A percentile compares a stretch with the other conserved stretches of the same genome.
Conservation (phyloP, 2,797 vertebrate species). For the Cyclopterus lumpus region DNA sequence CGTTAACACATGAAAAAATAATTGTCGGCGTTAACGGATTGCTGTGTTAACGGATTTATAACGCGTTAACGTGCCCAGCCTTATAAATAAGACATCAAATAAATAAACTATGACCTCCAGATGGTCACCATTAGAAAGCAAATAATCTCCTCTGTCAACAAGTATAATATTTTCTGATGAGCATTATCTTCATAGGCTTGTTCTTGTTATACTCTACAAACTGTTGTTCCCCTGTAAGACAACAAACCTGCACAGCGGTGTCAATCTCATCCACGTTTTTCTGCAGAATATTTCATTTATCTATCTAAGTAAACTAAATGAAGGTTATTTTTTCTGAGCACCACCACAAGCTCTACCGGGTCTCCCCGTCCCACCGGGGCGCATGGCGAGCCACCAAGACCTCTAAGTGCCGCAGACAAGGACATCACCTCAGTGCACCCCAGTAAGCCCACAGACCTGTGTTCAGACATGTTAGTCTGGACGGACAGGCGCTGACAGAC, state of each 20-base stretch:
- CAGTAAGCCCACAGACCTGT: neutral
- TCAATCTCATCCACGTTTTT: neutral
- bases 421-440: no score
- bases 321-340: neutral
- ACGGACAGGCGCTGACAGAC: neutral
- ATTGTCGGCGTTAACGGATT: no score
- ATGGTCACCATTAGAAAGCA: neutral
- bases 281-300: neutral
- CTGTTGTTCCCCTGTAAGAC: neutral
- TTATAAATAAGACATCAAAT: conserved; percentile 2
- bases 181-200: neutral
- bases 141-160: neutral
- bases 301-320: neutral
- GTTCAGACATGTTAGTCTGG: neutral
- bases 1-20: no score
- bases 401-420: no score
- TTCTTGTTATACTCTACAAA: neutral
- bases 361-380: no score
- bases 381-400: no score
- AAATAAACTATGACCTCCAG: conserved; percentile 20
- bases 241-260: neutral
- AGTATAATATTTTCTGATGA: neutral
- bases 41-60: no score
- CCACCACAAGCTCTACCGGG: no score
- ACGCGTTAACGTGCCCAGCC: no score